Evolutionary conservation across 2,888 invertebrate genomes (phyloP).

Genomic region (Dasypogon diadema): DNA sequence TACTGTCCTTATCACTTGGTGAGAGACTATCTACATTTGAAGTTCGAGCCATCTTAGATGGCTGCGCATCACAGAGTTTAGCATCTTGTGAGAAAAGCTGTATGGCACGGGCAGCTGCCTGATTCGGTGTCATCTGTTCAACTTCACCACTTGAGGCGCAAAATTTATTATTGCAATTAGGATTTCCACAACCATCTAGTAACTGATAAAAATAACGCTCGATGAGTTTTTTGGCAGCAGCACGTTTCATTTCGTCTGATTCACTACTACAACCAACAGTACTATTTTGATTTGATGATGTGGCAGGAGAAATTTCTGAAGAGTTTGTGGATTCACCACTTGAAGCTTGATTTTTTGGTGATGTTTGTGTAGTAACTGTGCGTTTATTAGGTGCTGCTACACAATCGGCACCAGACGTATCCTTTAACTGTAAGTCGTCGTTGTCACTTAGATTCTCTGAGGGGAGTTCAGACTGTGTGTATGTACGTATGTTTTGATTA

Average conservation of each 20-base stretch:
- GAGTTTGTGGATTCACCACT: conserved; percentile 45
- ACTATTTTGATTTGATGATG: conserved; percentile 38
- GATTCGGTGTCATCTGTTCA: conserved; percentile 81
- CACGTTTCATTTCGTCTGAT: conserved; percentile 79
- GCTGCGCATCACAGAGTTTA: conserved; percentile 80
- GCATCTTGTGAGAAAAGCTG: conserved; percentile 88
- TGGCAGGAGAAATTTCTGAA: conserved; percentile 24
- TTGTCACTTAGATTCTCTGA: conserved; percentile 42
- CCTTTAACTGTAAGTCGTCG: background rate
- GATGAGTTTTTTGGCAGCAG: conserved; percentile 86
- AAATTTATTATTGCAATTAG: conserved; percentile 85
- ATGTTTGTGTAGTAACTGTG: conserved; percentile 54
- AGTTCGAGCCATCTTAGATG: conserved; percentile 79
- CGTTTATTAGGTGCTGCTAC: background rate
- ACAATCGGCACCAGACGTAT: background rate
- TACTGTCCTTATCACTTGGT: conserved; percentile 51
- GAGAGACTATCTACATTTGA: conserved; percentile 58
- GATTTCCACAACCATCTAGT: conserved; percentile 91
- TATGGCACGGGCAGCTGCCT: conserved; percentile 91
- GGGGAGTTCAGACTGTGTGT: conserved; percentile 31
- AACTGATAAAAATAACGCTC: conserved; percentile 94
- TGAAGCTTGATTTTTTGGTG: conserved; percentile 55
- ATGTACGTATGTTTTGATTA: conserved; percentile 30
- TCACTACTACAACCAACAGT: conserved; percentile 59
- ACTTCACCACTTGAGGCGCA: conserved; percentile 93